Evolutionary conservation across 2,113 vertebrate species (phyloP).

Genomic region (Tilapia sparmanii): DNA sequence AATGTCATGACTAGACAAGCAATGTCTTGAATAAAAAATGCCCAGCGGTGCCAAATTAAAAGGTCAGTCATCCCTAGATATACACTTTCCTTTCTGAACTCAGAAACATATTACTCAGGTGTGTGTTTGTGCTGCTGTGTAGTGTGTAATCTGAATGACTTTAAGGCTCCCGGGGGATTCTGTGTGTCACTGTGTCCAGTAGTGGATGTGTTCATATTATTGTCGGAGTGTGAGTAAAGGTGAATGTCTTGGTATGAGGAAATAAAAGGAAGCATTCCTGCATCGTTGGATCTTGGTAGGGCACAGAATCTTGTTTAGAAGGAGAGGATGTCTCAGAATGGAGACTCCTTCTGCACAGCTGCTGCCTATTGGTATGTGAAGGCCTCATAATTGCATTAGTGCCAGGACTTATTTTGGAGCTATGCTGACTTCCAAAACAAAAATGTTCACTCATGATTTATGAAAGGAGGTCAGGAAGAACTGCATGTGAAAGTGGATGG

Average conservation of each 20-base stretch:
- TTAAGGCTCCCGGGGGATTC: neutral
- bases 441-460: conserved; percentile 23
- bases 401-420: conserved; percentile 18
- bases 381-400: conserved; percentile 57
- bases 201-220: neutral
- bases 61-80: conserved; percentile 18
- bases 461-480: conserved; percentile 20
- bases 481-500: neutral
- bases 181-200: neutral
- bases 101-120: conserved; percentile 8
- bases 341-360: conserved; percentile 4
- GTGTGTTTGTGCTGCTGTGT: neutral
- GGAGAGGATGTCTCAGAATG: conserved; percentile 2
- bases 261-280: neutral
- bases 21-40: conserved; percentile 18
- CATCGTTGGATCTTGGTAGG: neutral
- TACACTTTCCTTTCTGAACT: neutral
- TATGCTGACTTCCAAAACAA: conserved; percentile 11
- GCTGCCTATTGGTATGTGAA: conserved; percentile 41
- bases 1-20: conserved; percentile 18
- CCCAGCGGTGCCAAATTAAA: neutral
- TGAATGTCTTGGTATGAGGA: neutral
- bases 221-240: neutral
- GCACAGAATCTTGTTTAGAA: conserved; percentile 22
- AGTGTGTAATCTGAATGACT: neutral